Evolutionary conservation across 2,797 vertebrate species (phyloP).

Genomic region (Merluccius polli): DNA sequence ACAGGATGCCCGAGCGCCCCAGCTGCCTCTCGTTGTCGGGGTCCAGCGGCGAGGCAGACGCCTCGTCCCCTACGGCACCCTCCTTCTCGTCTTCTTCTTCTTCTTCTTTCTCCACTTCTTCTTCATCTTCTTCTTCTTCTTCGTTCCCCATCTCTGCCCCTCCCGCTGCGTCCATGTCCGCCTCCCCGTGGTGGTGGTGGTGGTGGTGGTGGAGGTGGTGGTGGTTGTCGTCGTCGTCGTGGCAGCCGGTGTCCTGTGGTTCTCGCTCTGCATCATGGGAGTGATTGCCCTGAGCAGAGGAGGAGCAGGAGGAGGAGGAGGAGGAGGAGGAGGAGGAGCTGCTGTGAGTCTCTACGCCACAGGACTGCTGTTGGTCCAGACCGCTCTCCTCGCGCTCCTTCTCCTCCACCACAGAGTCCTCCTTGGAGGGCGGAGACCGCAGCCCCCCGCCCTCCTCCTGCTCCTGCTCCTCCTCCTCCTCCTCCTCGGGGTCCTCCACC

Average conservation of each 20-base stretch:
- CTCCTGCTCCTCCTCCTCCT: slow-evolving; percentile 58
- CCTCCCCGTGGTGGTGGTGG: slow-evolving; percentile 22
- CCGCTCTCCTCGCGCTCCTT: slow-evolving; percentile 93
- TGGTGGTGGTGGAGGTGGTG: neutral
- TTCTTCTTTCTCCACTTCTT: slow-evolving; percentile 28
- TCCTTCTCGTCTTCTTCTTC: slow-evolving; percentile 68
- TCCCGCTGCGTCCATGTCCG: slow-evolving; percentile 61
- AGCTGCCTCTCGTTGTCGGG: slow-evolving; percentile 82
- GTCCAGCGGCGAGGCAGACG: slow-evolving; percentile 57
- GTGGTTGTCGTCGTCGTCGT: slow-evolving; percentile 46
- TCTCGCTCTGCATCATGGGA: neutral
- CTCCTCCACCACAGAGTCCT: slow-evolving; percentile 96
- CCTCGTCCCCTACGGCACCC: slow-evolving; percentile 36
- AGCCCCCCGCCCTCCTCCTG: slow-evolving; percentile 65
- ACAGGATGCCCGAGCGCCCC: slow-evolving; percentile 75
- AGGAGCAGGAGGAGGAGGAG: neutral
- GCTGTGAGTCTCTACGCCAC: slow-evolving; percentile 68
- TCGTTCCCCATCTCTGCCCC: slow-evolving; percentile 52
- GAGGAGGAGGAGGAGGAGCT: neutral
- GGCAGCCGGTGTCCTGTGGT: slow-evolving; percentile 61
- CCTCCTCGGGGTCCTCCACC: slow-evolving; percentile 75
- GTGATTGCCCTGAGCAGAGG: neutral
- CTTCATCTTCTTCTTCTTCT: neutral
- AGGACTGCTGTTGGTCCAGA: slow-evolving; percentile 80
- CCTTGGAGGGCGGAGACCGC: slow-evolving; percentile 85